Base-by-base conservation (phyloP, 2,113 vertebrate species). In the Calyptomena viridis region DNA sequence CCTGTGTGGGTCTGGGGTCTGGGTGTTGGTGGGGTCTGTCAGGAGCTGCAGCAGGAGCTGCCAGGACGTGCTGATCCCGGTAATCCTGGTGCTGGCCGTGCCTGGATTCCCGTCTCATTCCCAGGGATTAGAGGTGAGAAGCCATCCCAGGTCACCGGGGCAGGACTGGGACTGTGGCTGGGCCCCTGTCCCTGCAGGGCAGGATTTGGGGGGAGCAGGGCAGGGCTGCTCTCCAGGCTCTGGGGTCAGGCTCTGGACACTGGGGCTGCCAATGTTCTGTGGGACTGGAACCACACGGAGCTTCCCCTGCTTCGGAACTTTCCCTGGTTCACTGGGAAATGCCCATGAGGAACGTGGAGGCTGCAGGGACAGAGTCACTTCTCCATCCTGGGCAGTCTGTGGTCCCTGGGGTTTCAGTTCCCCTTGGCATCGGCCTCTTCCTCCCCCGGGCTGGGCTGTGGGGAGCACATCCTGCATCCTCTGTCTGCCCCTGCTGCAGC, bases 241-340 rank as follows among this genome's bases (percentile, higher is more conserved):
- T 8, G 58, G 46, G 12, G 14, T 24, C 33, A 6, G 8, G 53
- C 60, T 7, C 44, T 8, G 10, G 64, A 56, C 40, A 18, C 62
- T 1, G 1, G 16, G 35, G 8, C 56, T 71, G 47, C 40, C 0
- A 1, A 6, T 7, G 14, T 55, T 63, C 55, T 0, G 5, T 3
- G 39, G 47, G 40, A 7, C 0, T 2, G 58, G 76, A 21, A 16
- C 31, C 31, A 17, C 21, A 12, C 12, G 4, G 20, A 13, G 39
- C 62, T 53, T 15, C 10, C 1, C 28, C 39, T 5, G 6, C 67
- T 16, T 7, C 50, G 4, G 35, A 10, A 12, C 22, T 33, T 4
- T 8, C 42, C 56, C 40, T 1, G 3, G 0, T 19, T 25, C 12
- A 0, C 20, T 3, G 55, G 68, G 80, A 74, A 19, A n/a, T 17